Evolutionary conservation across 2,888 invertebrate species (phyloP), one percentile per base, ranked within the genome.

Genomic region (Trimorus sp.): DNA sequence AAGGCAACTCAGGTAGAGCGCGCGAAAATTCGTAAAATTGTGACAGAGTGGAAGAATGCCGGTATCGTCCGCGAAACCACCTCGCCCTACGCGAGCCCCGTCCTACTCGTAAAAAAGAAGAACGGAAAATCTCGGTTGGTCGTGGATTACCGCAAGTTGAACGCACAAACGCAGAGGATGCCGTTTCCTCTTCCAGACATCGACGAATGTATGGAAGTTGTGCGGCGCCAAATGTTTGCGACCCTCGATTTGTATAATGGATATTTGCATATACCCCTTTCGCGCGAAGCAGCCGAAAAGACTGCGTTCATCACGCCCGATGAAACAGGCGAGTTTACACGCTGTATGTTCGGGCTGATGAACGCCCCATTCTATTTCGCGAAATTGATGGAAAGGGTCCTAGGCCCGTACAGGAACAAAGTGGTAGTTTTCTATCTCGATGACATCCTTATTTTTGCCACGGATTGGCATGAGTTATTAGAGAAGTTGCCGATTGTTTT

Each of bases 261-360:
- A 12, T 60, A 63, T 49, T 14, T 63, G 3, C 63, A 63, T 12
- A n/a, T 63, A 7, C 63, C 63, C 12, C 37, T 63, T 9, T 4
- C 12, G 40, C 12, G 40, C 40, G 15, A 59, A 51, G 56, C 38
- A 7, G 11, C n/a, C 14, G 63, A 49, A 37, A 63, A 63, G 36
- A 63, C 63, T 1, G 63, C 63, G 14, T 63, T 63, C 26, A 63
- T 63, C 9, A 63, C 63, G 8, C 63, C 51, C 5, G 63, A 63
- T 14, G 51, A 63, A n/a, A 63, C 51, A 0, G 63, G 63, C 7
- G 63, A 63, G 16, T 63, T 63, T n/a, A 49, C 48, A 1, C 36
- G 63, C 6, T 37, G 37, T n/a, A 56, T 56, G 56, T 56, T 56
- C n/a, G 38, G 56, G 36, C 37, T 37, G n/a, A 56, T 56, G 38